These are phyloP conservation scores for Linepithema humile DNA, from an alignment of 1,140 invertebrate species.

Conservation along the genomic window DNA sequence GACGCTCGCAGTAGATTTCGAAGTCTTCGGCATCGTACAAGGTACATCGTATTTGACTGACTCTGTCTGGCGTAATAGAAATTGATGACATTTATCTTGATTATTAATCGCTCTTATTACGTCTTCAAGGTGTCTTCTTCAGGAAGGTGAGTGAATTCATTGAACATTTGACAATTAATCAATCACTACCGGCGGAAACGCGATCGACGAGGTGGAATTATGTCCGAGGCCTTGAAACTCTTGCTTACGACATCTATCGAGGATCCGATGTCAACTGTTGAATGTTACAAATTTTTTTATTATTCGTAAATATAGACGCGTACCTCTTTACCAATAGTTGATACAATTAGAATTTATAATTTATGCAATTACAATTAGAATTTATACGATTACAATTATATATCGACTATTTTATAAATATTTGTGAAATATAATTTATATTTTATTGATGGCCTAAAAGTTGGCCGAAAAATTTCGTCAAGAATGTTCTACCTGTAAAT, in stretches of 20 bases:
- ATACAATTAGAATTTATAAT: too few relatives aligned
- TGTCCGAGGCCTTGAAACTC: background rate
- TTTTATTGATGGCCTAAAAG: too few relatives aligned
- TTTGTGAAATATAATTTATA: too few relatives aligned
- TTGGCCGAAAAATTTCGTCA: too few relatives aligned
- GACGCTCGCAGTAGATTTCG: conserved; percentile 85
- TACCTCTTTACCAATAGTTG: background rate
- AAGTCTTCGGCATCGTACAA: conserved; percentile 87
- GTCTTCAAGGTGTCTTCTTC: conserved; percentile 86
- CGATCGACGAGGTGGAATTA: background rate
- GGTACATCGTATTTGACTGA: conserved; percentile 74
- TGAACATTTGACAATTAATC: background rate
- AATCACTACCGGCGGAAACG: background rate
- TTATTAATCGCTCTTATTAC: background rate
- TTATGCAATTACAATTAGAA: too few relatives aligned
- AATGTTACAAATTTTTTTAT: background rate
- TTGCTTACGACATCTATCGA: conserved; percentile 27
- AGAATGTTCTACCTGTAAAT: too few relatives aligned
- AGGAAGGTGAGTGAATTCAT: conserved; percentile 83
- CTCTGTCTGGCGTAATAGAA: background rate
- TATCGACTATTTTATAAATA: too few relatives aligned
- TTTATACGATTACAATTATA: too few relatives aligned
- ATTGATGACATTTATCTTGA: background rate
- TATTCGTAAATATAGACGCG: background rate
- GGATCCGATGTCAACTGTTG: background rate